These are phyloP conservation scores for Melikaiella ostensackeni DNA, from an alignment of 2,888 invertebrate genomes.

Conservation along the genomic window DNA sequence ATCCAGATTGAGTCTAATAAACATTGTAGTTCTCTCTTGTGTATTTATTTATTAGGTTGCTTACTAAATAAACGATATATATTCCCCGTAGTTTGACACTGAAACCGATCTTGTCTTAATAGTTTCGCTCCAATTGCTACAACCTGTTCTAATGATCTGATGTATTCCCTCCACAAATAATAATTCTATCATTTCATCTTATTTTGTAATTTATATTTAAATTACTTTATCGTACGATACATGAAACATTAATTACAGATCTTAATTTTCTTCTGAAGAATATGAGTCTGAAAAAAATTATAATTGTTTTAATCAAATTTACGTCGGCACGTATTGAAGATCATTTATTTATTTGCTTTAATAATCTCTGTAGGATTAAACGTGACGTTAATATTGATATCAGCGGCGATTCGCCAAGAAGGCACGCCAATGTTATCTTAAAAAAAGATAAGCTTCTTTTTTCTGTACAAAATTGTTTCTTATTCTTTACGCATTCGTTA, in stretches of 20 bases:
- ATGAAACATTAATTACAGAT: not conserved
- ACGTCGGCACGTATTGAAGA: not conserved
- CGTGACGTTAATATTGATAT: conserved; percentile 20
- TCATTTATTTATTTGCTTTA: conserved; percentile 3
- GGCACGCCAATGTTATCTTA: conserved; percentile 17
- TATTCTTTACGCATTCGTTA: not conserved
- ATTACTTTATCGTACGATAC: not conserved
- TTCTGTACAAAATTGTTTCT: not conserved
- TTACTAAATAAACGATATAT: conserved; percentile 24
- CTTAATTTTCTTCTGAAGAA: not conserved
- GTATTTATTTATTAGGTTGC: conserved; percentile 26
- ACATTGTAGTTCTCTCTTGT: not conserved
- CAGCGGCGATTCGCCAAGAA: conserved; percentile 18
- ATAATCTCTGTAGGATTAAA: conserved; percentile 1
- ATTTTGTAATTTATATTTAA: conserved; percentile 1
- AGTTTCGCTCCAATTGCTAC: conserved; percentile 29
- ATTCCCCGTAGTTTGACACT: conserved; percentile 28
- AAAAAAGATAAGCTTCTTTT: conserved; percentile 35
- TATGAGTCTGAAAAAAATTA: not conserved
- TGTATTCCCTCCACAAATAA: not conserved
- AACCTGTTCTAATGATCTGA: conserved; percentile 9
- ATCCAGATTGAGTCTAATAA: not conserved
- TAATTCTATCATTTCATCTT: not conserved
- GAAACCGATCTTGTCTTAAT: conserved; percentile 33
- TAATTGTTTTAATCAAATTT: not conserved